These are phyloP conservation scores for Chrysomela aeneicollis DNA, from an alignment of 2,888 invertebrate species.

Conservation along the genomic window DNA sequence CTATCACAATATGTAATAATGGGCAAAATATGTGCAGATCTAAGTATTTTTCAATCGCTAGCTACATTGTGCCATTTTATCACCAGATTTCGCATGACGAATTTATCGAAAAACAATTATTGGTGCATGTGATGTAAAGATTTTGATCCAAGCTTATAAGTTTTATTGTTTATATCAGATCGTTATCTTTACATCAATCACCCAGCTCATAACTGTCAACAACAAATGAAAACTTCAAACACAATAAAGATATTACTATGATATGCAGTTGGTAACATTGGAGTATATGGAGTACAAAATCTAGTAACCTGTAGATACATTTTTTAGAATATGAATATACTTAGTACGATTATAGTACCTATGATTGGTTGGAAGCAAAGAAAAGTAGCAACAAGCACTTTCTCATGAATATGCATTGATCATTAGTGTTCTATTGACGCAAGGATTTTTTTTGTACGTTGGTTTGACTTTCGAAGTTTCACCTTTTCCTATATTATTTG, in stretches of 20 bases:
- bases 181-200: not conserved
- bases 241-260: not conserved
- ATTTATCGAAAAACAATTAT: slow-evolving; percentile 25
- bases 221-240: not conserved
- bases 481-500: too few relatives aligned
- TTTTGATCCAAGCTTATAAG: not conserved
- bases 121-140: not conserved
- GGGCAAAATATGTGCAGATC: slow-evolving; percentile 34
- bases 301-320: not conserved
- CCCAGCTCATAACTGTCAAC: not conserved
- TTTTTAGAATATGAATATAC: slow-evolving; percentile 2
- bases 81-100: slow-evolving; percentile 41
- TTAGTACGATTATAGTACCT: too few relatives aligned
- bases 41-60: slow-evolving; percentile 30
- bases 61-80: slow-evolving; percentile 46
- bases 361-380: slow-evolving; percentile 7
- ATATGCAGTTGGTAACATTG: slow-evolving; percentile 3
- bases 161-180: not conserved
- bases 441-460: too few relatives aligned
- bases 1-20: slow-evolving; percentile 35
- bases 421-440: too few relatives aligned
- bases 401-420: too few relatives aligned
- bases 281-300: slow-evolving; percentile 1
- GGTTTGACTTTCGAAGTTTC: too few relatives aligned
- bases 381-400: too few relatives aligned